Evolutionary conservation across 2,113 vertebrate species (phyloP), one percentile per base, ranked within the genome.

Genomic region (Anarhynchus alexandrinus): DNA sequence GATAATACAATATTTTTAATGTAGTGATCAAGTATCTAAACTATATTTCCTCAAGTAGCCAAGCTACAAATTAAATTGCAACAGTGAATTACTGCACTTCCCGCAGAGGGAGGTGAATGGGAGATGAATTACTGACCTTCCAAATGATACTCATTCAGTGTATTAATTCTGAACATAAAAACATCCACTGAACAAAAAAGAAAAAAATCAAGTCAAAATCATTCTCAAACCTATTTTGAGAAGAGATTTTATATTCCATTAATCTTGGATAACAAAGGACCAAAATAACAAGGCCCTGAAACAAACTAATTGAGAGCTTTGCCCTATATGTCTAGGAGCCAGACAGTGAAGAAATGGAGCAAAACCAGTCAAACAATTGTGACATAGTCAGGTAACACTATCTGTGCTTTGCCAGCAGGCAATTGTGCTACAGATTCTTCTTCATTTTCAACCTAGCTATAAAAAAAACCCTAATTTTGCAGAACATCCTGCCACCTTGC

Each of bases 21-120:
- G 47, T 19, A 78, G 54, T 59, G 73, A 51, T 91, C 38, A 91
- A 90, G 71, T 85, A 78, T 65, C 55, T 82, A 30, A 94, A 83
- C 40, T 79, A 14, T n/a, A 95, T 77, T 90, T 95, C 57, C 49
- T 86, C 67, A 73, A 85, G 42, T 81, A 93, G 55, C 36, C 72
- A 88, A 94, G 59, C 25, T 49, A 88, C 36, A 93, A 91, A 96
- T 85, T 92, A 94, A 90, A 88, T 58, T 83, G 42, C 52, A 86
- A 67, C 19, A 92, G 74, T 73, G 67, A 95, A 81, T 70, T 86
- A 78, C 66, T 54, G 58, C 5, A 65, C 20, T 86, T 91, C 47
- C 32, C 55, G 55, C 19, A 82, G 43, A 85, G 12, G 14, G n/a
- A 84, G 36, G 80, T 67, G 38, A 89, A 86, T 36, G 34, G 59